Percentiles rank a stretch among this genome's conserved stretches.
phyloP scores from a whole-genome alignment of 1,140 invertebrate genomes.

The Hirudo medicinalis region DNA sequence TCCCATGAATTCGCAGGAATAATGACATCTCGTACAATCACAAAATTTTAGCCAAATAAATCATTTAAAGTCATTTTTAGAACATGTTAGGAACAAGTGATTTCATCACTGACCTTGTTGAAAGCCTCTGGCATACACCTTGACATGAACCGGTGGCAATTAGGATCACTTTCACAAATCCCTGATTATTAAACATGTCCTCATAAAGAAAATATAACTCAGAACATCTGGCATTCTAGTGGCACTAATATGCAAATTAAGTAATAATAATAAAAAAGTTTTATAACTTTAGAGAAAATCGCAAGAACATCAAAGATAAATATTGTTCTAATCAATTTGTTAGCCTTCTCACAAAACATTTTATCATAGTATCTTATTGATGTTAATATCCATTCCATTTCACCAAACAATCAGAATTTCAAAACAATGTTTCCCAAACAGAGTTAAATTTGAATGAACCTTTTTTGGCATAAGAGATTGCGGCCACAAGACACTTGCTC shows the following conservation, averaged over 20 bases:
- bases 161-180: constrained; percentile 42
- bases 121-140: constrained; percentile 34
- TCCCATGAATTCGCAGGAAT: too few relatives aligned
- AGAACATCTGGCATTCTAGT: too few relatives aligned
- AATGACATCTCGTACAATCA: too few relatives aligned
- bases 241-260: too few relatives aligned
- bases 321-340: not conserved
- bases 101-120: not conserved
- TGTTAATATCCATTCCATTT: not conserved
- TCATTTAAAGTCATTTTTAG: too few relatives aligned
- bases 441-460: constrained; percentile 27
- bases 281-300: not conserved
- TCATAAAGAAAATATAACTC: not conserved
- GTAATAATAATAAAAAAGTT: too few relatives aligned
- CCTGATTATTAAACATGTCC: constrained; percentile 27
- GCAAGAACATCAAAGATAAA: not conserved
- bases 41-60: too few relatives aligned
- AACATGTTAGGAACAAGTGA: too few relatives aligned
- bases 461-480: constrained; percentile 41
- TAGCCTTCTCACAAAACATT: not conserved
- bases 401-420: constrained; percentile 10
- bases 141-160: constrained; percentile 44
- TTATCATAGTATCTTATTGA: not conserved
- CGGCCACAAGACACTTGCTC: constrained; percentile 44
- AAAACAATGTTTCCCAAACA: not conserved